phyloP scores from a whole-genome alignment of 2,888 invertebrate genomes.

The Mantis religiosa region DNA sequence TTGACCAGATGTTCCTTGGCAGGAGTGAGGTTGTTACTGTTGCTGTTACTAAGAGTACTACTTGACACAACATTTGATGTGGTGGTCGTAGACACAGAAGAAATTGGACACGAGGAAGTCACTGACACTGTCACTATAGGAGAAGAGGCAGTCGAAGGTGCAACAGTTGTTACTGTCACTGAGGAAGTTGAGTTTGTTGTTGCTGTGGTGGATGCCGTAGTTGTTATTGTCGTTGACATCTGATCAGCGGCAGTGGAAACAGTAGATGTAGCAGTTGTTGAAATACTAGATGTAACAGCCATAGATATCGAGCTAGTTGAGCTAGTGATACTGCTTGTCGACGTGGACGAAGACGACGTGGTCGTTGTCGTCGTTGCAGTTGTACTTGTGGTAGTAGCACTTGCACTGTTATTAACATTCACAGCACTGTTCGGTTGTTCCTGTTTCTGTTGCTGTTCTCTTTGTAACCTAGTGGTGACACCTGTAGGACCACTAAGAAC shows the following conservation, averaged over 20 bases:
- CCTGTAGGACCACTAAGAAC: conserved; percentile 64
- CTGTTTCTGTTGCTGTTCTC: conserved; percentile 62
- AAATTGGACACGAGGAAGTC: conserved; percentile 1
- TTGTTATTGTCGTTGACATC: conserved; percentile 36
- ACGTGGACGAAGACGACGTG: conserved; percentile 27
- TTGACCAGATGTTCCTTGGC: conserved; percentile 14
- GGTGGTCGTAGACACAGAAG: conserved; percentile 11
- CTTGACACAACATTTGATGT: conserved; percentile 10
- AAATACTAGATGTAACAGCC: background rate
- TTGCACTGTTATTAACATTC: conserved; percentile 16
- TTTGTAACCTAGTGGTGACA: conserved; percentile 79
- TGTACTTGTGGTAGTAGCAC: conserved; percentile 31
- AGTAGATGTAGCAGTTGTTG: conserved; percentile 15
- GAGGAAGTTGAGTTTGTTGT: conserved; percentile 36
- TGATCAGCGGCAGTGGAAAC: conserved; percentile 2
- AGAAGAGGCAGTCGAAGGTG: conserved; percentile 26
- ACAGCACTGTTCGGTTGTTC: conserved; percentile 19
- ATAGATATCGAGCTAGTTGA: background rate
- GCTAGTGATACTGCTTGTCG: background rate
- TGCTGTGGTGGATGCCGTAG: conserved; percentile 37
- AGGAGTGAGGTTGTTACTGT: conserved; percentile 15
- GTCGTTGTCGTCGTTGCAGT: conserved; percentile 36
- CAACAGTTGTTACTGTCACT: conserved; percentile 29
- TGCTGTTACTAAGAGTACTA: conserved; percentile 20
- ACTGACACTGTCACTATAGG: conserved; percentile 5